Evolutionary conservation across 2,888 invertebrate genomes (phyloP).

Genomic region (Cheiracanthium punctorium): DNA sequence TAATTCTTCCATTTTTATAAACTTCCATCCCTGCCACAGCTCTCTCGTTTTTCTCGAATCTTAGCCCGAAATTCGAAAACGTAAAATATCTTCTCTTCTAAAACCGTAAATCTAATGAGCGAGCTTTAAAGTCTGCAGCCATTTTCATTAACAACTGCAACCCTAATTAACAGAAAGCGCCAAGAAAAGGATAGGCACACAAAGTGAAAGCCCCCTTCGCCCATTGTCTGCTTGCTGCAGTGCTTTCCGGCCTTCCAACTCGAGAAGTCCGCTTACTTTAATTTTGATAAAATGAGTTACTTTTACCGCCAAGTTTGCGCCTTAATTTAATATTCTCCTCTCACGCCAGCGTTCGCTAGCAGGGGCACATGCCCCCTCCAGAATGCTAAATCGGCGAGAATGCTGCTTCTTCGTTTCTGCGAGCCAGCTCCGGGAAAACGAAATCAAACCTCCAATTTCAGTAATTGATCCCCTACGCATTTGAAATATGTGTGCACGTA

Average conservation of each 20-base stretch:
- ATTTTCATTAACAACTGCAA: conserved; percentile 26
- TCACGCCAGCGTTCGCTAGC: conserved; percentile 21
- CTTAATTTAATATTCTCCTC: conserved; percentile 62
- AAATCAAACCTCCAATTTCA: conserved; percentile 45
- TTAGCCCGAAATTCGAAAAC: background rate
- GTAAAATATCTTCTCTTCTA: background rate
- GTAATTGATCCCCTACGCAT: conserved; percentile 34
- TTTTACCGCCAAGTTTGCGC: conserved; percentile 54
- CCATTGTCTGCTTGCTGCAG: conserved; percentile 26
- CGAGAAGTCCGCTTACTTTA: conserved; percentile 31
- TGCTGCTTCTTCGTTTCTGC: conserved; percentile 19
- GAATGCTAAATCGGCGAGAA: conserved; percentile 36
- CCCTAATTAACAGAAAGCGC: conserved; percentile 38
- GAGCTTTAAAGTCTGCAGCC: conserved; percentile 37
- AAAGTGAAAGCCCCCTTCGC: background rate
- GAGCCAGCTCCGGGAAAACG: background rate
- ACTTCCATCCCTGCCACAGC: too few relatives aligned
- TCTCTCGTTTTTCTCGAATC: background rate
- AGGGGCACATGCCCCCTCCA: conserved; percentile 8
- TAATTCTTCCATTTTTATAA: background rate
- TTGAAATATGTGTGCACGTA: conserved; percentile 6
- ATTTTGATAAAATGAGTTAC: conserved; percentile 67
- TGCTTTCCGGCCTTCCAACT: background rate
- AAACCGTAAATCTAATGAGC: conserved; percentile 28
- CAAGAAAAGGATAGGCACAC: conserved; percentile 19